phyloP scores from a whole-genome alignment of 2,888 invertebrate species.

The Cataglyphis livida region DNA sequence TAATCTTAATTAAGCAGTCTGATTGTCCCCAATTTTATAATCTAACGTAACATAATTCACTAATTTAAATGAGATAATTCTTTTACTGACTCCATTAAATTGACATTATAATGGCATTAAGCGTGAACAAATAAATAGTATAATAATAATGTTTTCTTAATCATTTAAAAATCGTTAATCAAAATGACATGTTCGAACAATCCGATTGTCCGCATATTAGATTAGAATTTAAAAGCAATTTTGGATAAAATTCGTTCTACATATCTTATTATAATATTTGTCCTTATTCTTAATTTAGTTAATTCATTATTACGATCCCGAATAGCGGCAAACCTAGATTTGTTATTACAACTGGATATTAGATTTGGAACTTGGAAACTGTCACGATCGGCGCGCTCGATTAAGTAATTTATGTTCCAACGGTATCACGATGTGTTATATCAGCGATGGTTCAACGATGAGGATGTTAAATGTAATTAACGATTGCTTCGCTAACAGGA shows the following conservation, averaged over 20 bases:
- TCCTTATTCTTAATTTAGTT: not conserved
- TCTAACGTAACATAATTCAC: not conserved
- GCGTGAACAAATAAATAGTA: not conserved
- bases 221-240: conserved; percentile 7
- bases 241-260: not conserved
- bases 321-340: conserved; percentile 23
- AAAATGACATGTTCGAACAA: not conserved
- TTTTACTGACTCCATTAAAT: not conserved
- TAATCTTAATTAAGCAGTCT: conserved; percentile 24
- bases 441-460: conserved; percentile 62
- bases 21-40: not conserved
- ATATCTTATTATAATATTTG: not conserved
- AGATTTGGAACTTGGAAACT: conserved; percentile 56
- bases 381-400: conserved; percentile 64
- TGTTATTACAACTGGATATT: not conserved
- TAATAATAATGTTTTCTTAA: not conserved
- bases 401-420: conserved; percentile 75
- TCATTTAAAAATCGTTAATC: not conserved
- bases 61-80: not conserved
- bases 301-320: conserved; percentile 3
- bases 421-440: conserved; percentile 64
- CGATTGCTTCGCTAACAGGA: conserved; percentile 65
- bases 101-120: not conserved
- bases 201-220: conserved; percentile 3
- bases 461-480: conserved; percentile 75